Conservation (phyloP, 1,140 invertebrate species). For the Ips typographus region DNA sequence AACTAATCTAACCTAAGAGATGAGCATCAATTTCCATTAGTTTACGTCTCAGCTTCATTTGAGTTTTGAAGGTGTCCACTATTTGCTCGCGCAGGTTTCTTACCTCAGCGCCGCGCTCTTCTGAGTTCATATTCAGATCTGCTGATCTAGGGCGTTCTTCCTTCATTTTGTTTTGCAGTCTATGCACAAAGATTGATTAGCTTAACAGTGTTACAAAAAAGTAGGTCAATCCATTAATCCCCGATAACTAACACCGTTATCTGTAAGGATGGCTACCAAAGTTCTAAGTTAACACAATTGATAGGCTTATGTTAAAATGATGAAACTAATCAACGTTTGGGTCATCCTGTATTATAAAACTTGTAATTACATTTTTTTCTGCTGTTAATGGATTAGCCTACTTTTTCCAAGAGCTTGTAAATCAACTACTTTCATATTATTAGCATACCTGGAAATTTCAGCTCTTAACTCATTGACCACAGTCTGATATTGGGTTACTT, state of each 20-base stretch:
- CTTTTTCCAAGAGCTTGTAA: too few relatives aligned
- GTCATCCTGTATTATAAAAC: too few relatives aligned
- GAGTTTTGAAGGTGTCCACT: constrained; percentile 83
- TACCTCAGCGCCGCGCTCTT: constrained; percentile 58
- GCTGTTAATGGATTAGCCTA: too few relatives aligned
- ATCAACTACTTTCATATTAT: too few relatives aligned
- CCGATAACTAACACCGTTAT: too few relatives aligned
- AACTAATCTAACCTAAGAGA: constrained; percentile 55
- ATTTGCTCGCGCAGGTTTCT: constrained; percentile 79
- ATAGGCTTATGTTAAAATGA: too few relatives aligned
- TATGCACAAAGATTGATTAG: neutral
- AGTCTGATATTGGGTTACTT: constrained; percentile 79
- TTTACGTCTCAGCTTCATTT: constrained; percentile 81
- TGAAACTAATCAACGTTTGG: too few relatives aligned
- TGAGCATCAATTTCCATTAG: constrained; percentile 87
- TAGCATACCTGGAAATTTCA: constrained; percentile 65
- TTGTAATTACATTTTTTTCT: too few relatives aligned
- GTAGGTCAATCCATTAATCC: too few relatives aligned
- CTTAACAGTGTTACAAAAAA: too few relatives aligned
- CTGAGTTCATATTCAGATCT: constrained; percentile 45
- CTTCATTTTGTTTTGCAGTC: constrained; percentile 78
- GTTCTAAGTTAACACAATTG: too few relatives aligned
- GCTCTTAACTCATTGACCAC: constrained; percentile 80
- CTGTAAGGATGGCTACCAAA: too few relatives aligned
- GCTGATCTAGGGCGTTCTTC: constrained; percentile 63